Evolutionary conservation across 30 jellyfish, hydroid and myxozoan genomes (phyloP).

Genomic region (Kudoa iwatai): DNA sequence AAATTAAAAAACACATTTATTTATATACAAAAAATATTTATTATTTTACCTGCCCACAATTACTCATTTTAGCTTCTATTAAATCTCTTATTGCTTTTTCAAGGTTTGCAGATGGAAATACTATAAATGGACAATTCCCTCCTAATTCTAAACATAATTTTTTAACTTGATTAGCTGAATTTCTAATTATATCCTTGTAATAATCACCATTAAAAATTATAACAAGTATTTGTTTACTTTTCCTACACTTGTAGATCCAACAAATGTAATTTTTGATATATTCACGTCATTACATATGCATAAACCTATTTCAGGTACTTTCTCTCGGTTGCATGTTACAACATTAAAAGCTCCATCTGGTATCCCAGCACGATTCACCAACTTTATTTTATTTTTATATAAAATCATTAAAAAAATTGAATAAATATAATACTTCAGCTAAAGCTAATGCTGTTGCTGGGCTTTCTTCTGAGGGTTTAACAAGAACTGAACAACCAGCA

Average conservation of each 20-base stretch:
- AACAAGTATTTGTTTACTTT: no score
- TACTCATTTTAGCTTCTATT: slow-evolving; percentile 19
- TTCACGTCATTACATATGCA: slow-evolving; percentile 4
- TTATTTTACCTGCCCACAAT: slow-evolving; percentile 57
- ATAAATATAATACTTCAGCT: no score
- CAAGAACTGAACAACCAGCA: slow-evolving; percentile 62
- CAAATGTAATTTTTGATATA: slow-evolving; percentile 18
- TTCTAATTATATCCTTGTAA: slow-evolving; percentile 11
- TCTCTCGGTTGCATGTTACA: slow-evolving; percentile 14
- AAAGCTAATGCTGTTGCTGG: slow-evolving; percentile 50
- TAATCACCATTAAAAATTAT: no score
- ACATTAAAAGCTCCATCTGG: slow-evolving; percentile 55
- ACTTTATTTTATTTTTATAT: no score
- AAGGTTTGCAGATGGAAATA: slow-evolving; percentile 31
- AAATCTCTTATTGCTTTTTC: slow-evolving; percentile 9
- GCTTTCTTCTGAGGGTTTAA: slow-evolving; percentile 76
- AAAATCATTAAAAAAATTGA: no score
- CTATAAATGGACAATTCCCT: slow-evolving; percentile 72
- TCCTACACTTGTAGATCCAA: slow-evolving; percentile 73
- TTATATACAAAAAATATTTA: no score
- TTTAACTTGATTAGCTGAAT: slow-evolving; percentile 28
- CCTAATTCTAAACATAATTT: slow-evolving; percentile 45
- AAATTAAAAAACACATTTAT: no score
- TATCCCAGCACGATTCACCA: slow-evolving; percentile 19
- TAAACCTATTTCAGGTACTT: slow-evolving; percentile 10